phyloP scores from a whole-genome alignment of 1,140 invertebrate species.

The Phenacoccus solenopsis region DNA sequence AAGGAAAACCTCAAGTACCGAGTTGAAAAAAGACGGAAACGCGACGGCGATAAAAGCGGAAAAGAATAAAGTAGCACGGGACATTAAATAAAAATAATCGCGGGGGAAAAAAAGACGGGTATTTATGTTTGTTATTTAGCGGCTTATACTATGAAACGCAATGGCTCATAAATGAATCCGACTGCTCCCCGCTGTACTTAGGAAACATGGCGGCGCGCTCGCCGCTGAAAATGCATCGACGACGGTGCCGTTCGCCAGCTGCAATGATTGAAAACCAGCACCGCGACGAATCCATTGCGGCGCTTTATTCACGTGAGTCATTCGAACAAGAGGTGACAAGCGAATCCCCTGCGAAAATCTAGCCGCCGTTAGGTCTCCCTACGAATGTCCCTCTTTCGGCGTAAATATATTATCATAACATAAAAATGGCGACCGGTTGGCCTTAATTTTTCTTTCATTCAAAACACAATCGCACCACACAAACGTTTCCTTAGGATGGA shows the following conservation, averaged over 20 bases:
- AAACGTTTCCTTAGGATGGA: no score
- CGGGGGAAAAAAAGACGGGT: neutral
- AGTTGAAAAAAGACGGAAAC: neutral
- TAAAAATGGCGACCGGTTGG: slow-evolving; percentile 14
- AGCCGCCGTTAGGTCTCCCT: neutral
- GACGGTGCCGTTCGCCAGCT: neutral
- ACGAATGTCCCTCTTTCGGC: neutral
- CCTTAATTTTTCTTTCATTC: slow-evolving; percentile 12
- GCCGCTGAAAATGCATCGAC: slow-evolving; percentile 1
- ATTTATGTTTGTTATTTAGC: slow-evolving; percentile 14
- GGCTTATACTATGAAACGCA: slow-evolving; percentile 5
- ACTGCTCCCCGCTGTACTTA: neutral
- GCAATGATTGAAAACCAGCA: slow-evolving; percentile 16
- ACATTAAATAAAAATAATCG: slow-evolving; percentile 15
- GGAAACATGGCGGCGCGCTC: neutral
- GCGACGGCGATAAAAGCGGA: neutral
- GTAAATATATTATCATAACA: slow-evolving; percentile 15
- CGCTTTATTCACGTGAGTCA: slow-evolving; percentile 17
- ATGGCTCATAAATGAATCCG: slow-evolving; percentile 5
- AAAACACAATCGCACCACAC: no score
- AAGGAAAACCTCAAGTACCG: neutral
- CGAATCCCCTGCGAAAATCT: slow-evolving; percentile 5
- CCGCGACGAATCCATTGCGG: slow-evolving; percentile 12
- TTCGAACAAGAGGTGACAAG: slow-evolving; percentile 7
- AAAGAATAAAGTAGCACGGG: slow-evolving; percentile 14